Conservation (phyloP, 2,888 invertebrate species). For the Seira musarum region DNA sequence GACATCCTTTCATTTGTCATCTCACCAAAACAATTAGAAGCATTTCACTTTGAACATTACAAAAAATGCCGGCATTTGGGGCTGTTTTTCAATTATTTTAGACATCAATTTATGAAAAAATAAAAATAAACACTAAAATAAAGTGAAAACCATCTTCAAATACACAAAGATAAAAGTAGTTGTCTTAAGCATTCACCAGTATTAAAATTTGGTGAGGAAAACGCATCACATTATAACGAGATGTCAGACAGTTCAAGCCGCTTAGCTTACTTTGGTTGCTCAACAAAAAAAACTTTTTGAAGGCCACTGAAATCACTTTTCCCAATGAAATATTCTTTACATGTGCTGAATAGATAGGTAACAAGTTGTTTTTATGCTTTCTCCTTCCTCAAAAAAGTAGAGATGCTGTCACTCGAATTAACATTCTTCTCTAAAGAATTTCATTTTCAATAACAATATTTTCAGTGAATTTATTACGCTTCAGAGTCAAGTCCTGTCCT, state of each 20-base stretch:
- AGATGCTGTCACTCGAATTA: background rate
- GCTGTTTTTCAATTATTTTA: background rate
- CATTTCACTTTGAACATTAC: background rate
- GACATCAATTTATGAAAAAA: no score
- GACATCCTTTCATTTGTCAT: no score
- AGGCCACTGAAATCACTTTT: conserved; percentile 34
- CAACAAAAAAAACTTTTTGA: conserved; percentile 21
- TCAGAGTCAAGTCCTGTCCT: background rate
- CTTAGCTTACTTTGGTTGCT: no score
- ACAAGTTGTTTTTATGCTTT: conserved; percentile 41
- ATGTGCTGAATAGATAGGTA: background rate
- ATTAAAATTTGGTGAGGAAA: no score
- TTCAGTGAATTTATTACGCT: background rate
- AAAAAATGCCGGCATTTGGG: background rate
- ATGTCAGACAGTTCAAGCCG: background rate
- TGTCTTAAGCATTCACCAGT: no score
- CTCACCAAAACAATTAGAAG: no score
- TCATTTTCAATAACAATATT: background rate
- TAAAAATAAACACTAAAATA: conserved; percentile 20
- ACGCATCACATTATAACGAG: background rate
- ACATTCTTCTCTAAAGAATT: background rate
- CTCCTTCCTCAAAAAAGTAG: conserved; percentile 39
- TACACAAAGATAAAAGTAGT: no score
- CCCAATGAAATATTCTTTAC: conserved; percentile 14
- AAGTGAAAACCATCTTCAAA: background rate